Percentiles rank a stretch among this genome's conserved stretches.
Conservation (phyloP, 2,113 vertebrate species). For the Pogona vitticeps region DNA sequence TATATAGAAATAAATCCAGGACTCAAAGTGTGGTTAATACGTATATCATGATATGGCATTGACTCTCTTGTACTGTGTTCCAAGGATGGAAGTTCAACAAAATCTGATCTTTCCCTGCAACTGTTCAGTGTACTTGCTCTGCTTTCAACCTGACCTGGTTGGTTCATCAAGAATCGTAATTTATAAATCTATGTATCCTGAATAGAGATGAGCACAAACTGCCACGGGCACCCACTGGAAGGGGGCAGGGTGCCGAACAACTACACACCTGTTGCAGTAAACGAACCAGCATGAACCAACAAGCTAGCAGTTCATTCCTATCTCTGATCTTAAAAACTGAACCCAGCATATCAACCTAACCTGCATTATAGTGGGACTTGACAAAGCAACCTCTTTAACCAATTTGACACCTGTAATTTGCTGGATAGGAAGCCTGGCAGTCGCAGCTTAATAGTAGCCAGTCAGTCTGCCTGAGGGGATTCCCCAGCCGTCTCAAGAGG, state of each 20-base stretch:
- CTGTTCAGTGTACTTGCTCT: slow-evolving; percentile 51
- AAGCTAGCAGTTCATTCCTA: too few species aligned
- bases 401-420: neutral
- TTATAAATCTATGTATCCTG: slow-evolving; percentile 15
- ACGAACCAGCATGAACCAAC: too few species aligned
- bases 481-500: too few species aligned
- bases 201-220: too few species aligned
- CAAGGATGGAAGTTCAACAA: slow-evolving; percentile 59
- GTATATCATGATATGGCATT: slow-evolving; percentile 63
- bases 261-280: too few species aligned
- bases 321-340: too few species aligned
- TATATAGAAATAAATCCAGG: slow-evolving; percentile 55
- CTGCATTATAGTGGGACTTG: slow-evolving; percentile 53
- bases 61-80: slow-evolving; percentile 67
- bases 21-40: slow-evolving; percentile 65
- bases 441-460: too few species aligned
- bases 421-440: too few species aligned
- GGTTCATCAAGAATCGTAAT: slow-evolving; percentile 58
- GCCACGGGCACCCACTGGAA: too few species aligned
- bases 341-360: too few species aligned
- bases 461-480: neutral
- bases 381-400: slow-evolving; percentile 31
- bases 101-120: slow-evolving; percentile 57
- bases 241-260: too few species aligned
- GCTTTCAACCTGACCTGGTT: slow-evolving; percentile 51